Evolutionary conservation across 30 jellyfish, hydroid and myxozoan species (phyloP).

Genomic region (Sanderia malayensis): DNA sequence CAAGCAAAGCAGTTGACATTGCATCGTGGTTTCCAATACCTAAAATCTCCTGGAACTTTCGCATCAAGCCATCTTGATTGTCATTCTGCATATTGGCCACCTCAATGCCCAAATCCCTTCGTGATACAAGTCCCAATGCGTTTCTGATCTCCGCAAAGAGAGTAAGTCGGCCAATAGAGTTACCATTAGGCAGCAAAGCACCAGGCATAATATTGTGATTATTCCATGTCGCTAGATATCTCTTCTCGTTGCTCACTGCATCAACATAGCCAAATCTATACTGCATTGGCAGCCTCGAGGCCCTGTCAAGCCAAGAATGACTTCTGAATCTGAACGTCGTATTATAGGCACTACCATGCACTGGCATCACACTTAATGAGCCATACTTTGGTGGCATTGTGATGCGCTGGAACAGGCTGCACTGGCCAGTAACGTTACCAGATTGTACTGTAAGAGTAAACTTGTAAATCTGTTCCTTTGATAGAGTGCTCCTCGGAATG

Average conservation of each 20-base stretch:
- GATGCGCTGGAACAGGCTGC: conserved; percentile 4
- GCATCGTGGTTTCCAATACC: background rate
- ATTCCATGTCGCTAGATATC: conserved; percentile 42
- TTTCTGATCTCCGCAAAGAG: conserved; percentile 26
- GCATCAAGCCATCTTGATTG: background rate
- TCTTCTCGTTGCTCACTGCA: background rate
- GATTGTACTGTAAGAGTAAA: conserved; percentile 17
- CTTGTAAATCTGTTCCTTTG: conserved; percentile 13
- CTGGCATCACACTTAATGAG: conserved; percentile 8
- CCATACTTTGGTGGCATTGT: conserved; percentile 44
- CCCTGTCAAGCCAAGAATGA: conserved; percentile 31
- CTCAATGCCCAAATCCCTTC: conserved; percentile 5
- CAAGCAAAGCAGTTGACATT: conserved; percentile 24
- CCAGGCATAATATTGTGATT: conserved; percentile 15
- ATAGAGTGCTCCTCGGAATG: conserved; percentile 21
- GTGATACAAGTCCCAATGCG: conserved; percentile 20
- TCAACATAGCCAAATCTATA: conserved; percentile 38
- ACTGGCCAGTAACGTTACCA: background rate
- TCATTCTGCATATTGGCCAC: conserved; percentile 6
- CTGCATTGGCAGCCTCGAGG: conserved; percentile 13
- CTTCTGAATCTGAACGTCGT: conserved; percentile 47
- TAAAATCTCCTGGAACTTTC: background rate
- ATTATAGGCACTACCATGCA: conserved; percentile 29
- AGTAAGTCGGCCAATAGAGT: conserved; percentile 14
- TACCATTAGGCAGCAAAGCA: conserved; percentile 27